phyloP scores from a whole-genome alignment of 2,113 vertebrate genomes.

The Cyphomyrus plagiostoma region DNA sequence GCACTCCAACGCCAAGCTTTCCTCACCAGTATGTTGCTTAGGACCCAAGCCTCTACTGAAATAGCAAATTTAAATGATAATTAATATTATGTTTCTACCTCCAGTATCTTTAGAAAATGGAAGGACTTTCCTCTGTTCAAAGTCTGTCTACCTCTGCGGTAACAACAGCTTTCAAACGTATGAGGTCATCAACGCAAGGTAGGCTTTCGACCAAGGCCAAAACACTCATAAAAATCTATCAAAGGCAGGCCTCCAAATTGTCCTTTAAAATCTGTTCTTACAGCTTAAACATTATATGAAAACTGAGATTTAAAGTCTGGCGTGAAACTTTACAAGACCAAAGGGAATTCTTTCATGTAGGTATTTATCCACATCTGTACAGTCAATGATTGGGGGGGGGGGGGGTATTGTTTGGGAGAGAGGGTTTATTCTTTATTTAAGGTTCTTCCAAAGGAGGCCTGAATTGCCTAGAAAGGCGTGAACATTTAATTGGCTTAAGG shows the following conservation, averaged over 20 bases:
- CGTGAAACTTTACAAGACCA: background rate
- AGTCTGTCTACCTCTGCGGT: background rate
- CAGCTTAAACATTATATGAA: background rate
- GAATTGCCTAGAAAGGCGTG: background rate
- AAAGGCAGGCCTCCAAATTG: background rate
- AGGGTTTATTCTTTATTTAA: background rate
- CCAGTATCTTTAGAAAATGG: background rate
- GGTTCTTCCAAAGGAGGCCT: background rate
- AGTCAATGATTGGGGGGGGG: background rate
- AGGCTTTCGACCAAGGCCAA: too few species aligned
- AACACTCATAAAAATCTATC: background rate
- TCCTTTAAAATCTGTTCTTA: background rate
- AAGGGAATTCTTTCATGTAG: background rate
- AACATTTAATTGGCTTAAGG: slow-evolving; percentile 10
- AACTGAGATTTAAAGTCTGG: background rate
- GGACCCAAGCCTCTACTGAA: background rate
- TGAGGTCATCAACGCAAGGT: background rate
- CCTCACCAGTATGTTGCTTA: background rate
- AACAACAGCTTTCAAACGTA: background rate
- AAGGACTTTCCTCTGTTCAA: background rate
- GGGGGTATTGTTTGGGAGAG: too few species aligned
- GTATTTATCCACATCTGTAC: background rate
- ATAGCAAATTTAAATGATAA: background rate
- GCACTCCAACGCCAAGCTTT: background rate
- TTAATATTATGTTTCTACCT: background rate